Percentiles rank a stretch among this genome's conserved stretches.
phyloP scores from a whole-genome alignment of 2,113 vertebrate species.

The Ibidorhyncha struthersii region DNA sequence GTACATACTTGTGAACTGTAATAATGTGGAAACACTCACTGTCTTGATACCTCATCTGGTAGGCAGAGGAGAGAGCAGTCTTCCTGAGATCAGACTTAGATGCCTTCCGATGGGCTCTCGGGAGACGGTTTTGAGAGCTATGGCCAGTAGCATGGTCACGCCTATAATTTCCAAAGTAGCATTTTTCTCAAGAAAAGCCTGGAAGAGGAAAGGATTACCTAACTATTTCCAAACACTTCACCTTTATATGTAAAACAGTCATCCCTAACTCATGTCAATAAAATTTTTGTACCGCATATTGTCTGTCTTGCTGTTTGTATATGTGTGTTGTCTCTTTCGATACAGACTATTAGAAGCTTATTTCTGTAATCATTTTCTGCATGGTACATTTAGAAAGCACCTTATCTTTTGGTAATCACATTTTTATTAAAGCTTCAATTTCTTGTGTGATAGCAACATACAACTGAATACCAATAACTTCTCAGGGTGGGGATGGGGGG shows the following conservation, averaged over 20 bases:
- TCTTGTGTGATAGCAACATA: background rate
- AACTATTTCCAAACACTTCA: background rate
- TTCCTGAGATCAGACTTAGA: background rate
- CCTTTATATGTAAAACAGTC: conserved; percentile 22
- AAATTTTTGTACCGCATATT: conserved; percentile 57
- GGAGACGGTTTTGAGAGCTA: background rate
- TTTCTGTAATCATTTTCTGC: background rate
- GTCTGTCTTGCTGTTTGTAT: background rate
- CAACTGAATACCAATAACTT: background rate
- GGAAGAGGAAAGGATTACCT: background rate
- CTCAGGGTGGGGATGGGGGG: background rate
- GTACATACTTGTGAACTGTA: background rate
- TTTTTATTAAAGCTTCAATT: background rate
- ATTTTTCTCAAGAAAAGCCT: background rate
- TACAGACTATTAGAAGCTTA: background rate
- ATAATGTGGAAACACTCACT: fast-evolving
- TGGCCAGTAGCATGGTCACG: background rate
- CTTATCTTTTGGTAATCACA: background rate
- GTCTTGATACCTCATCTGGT: background rate
- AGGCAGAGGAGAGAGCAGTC: background rate
- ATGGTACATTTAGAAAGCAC: background rate
- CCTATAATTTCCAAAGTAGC: background rate
- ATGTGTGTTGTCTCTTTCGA: background rate
- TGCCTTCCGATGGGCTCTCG: background rate
- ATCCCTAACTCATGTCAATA: conserved; percentile 59